These are phyloP conservation scores for Sciurus carolinensis DNA, from an alignment of 2,797 vertebrate genomes.

Conservation along the genomic window DNA sequence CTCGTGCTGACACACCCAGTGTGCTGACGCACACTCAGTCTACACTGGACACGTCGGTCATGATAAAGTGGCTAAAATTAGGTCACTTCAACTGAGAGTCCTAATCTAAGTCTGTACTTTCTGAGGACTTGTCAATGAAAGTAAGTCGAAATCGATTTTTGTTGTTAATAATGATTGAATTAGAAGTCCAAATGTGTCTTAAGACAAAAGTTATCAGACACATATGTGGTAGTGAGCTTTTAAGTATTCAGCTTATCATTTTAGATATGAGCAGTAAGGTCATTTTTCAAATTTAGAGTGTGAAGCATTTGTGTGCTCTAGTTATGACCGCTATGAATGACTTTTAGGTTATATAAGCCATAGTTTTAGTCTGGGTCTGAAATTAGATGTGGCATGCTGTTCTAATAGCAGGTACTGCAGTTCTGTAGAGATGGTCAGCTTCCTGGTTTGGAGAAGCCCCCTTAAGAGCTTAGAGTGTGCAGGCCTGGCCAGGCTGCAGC, in stretches of 20 bases:
- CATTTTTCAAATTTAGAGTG: background rate
- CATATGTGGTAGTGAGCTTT: background rate
- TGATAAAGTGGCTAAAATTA: background rate
- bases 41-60: accelerated
- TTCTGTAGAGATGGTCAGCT: background rate
- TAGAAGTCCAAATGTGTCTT: background rate
- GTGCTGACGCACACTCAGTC: accelerated
- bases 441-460: background rate
- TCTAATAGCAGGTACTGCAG: background rate
- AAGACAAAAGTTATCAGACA: background rate
- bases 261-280: background rate
- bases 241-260: background rate
- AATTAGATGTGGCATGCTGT: background rate
- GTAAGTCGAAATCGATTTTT: background rate
- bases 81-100: background rate
- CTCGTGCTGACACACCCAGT: accelerated
- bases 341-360: background rate
- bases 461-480: background rate
- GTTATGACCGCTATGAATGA: background rate
- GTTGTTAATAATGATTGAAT: background rate
- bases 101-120: background rate
- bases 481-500: background rate
- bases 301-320: background rate
- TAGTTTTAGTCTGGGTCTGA: background rate
- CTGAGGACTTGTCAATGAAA: background rate